Evolutionary conservation across 2,888 invertebrate species (phyloP), one percentile per base, ranked within the genome.

Genomic region (Cerceris rybyensis): DNA sequence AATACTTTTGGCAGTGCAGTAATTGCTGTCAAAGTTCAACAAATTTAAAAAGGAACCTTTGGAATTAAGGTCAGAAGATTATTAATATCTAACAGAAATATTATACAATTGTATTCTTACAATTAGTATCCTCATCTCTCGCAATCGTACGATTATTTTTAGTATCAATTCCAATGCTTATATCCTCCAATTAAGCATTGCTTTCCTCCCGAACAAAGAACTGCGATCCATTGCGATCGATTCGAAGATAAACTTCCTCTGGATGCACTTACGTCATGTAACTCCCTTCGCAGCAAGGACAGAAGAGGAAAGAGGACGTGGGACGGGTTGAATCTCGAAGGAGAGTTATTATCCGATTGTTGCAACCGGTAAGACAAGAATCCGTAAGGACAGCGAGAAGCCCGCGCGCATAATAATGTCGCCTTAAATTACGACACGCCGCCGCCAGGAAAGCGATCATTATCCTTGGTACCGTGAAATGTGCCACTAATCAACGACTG

Each of bases 301-400:
- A 63, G 66, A 65, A 57, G 41, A 69, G 46, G 69, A 67, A 67
- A 42, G 66, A 72, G 72, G 64, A 73, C 64, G 64, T 60, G 54
- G 65, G 63, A 76, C 39, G 54, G 42, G 55, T 60, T 55, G 54
- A 69, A 75, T 81, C 64, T 67, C 78, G 66, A 67, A 68, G 70
- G 63, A 66, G 67, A 81, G 57, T 69, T 71, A 65, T 76, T 73
- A 69, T 75, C 71, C 66, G 72, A 76, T 73, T 74, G 77, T 77
- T 70, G 68, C 60, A 65, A 79, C 72, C 57, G 71, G 70, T 72
- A 72, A 66, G 58, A 68, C 76, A 71, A 67, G 60, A 57, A 54
- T 66, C 52, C 16, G 54, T 67, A 66, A 78, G 75, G 67, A 78
- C 75, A 54, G n/a, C 55, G 52, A 55, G 39, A 65, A 68, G 43